Conservation (phyloP, 2,888 invertebrate genomes). For the Tethea ocularis region DNA sequence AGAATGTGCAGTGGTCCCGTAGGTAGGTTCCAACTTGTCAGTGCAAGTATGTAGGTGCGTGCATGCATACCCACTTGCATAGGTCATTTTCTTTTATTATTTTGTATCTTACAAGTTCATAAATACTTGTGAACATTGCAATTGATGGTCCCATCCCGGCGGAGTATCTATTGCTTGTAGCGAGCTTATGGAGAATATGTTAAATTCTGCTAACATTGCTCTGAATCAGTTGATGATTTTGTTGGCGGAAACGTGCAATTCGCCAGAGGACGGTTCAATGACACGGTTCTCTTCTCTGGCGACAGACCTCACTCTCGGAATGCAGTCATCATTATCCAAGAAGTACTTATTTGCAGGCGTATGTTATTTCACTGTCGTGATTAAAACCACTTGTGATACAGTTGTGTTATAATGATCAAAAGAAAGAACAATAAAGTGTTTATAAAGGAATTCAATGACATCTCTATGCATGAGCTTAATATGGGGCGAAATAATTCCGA, state of each 20-base stretch:
- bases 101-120: conserved; percentile 2
- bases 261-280: conserved; percentile 71
- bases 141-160: not conserved
- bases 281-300: conserved; percentile 59
- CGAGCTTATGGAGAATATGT: not conserved
- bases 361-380: conserved; percentile 7
- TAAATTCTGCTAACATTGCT: conserved; percentile 47
- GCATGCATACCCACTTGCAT: not conserved
- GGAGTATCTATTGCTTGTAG: not conserved
- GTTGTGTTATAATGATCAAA: not conserved
- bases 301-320: conserved; percentile 60
- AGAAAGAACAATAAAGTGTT: not conserved
- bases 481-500: not conserved
- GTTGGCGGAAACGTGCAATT: conserved; percentile 69
- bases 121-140: conserved; percentile 3
- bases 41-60: conserved; percentile 5
- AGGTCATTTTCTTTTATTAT: conserved; percentile 6
- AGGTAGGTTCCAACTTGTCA: not conserved
- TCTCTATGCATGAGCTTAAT: conserved; percentile 8
- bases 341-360: conserved; percentile 33
- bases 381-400: conserved; percentile 8
- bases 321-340: conserved; percentile 57
- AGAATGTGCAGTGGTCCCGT: conserved; percentile 31
- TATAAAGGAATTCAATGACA: not conserved
- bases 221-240: conserved; percentile 63